A percentile compares a stretch with the other conserved stretches of the same genome.
Evolutionary conservation across 2,888 invertebrate species (phyloP).

Genomic region (Parochlus steinenii): DNA sequence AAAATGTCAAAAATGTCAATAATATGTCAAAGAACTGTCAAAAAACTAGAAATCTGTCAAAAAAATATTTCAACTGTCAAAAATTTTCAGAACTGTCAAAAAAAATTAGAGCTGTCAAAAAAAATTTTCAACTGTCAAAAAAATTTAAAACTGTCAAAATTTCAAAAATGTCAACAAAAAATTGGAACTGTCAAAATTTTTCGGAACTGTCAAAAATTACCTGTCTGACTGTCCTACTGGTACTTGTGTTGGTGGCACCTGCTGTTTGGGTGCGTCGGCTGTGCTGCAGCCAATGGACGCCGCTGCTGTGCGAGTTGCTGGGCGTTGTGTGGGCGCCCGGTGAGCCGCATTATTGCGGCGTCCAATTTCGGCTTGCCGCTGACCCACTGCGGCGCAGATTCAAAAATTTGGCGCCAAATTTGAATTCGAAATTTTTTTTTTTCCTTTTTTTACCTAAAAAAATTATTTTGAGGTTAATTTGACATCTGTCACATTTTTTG

Average conservation of each 20-base stretch:
- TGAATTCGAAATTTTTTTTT: too few species aligned
- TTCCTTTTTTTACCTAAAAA: too few species aligned
- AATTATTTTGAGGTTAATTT: too few species aligned
- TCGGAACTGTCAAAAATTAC: neutral
- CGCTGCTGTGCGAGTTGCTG: conserved; percentile 9
- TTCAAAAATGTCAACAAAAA: neutral
- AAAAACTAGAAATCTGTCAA: neutral
- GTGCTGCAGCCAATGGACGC: conserved; percentile 1
- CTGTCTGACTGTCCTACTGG: conserved; percentile 18
- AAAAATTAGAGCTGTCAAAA: too few species aligned
- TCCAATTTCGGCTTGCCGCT: conserved; percentile 19
- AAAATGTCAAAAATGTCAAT: too few species aligned
- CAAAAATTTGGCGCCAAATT: too few species aligned
- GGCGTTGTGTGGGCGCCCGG: conserved; percentile 15
- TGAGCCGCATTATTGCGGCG: conserved; percentile 20
- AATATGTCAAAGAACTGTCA: too few species aligned
- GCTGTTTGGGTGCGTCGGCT: conserved; percentile 1
- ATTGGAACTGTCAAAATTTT: conserved; percentile 6
- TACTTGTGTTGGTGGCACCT: conserved; percentile 16
- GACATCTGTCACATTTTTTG: too few species aligned
- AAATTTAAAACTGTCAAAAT: neutral
- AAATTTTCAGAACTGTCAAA: conserved; percentile 3
- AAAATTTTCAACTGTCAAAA: too few species aligned
- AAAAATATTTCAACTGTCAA: conserved; percentile 2
- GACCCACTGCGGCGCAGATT: conserved; percentile 19